Evolutionary conservation across 2,797 vertebrate species (phyloP).

Genomic region (Tangara arthus): DNA sequence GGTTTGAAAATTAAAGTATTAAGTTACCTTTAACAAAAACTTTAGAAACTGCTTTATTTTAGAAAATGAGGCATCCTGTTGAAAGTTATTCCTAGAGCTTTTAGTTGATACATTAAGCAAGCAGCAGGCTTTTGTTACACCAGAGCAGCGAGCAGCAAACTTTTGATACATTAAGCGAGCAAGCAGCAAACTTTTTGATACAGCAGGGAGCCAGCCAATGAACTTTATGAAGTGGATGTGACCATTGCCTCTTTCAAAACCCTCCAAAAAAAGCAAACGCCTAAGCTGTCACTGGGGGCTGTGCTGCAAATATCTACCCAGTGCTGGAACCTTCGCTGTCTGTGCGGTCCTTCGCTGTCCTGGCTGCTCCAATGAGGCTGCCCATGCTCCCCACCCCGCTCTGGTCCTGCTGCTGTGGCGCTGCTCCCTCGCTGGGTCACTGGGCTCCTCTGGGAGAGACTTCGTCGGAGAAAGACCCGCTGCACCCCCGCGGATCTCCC

Average conservation of each 20-base stretch:
- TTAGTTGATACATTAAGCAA: background rate
- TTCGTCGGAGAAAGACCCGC: background rate
- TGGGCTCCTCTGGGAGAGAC: background rate
- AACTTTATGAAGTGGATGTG: background rate
- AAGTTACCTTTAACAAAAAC: background rate
- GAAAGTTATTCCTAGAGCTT: background rate
- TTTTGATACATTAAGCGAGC: background rate
- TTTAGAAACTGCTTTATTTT: background rate
- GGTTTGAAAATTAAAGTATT: background rate
- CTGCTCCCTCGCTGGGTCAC: background rate
- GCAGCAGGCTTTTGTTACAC: background rate
- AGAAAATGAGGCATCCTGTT: background rate
- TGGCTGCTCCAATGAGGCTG: background rate
- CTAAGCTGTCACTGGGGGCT: background rate
- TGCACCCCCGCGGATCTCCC: rapidly evolving
- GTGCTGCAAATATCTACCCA: background rate
- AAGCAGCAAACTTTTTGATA: background rate
- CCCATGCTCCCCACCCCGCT: background rate
- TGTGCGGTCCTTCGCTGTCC: background rate
- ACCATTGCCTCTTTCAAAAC: background rate
- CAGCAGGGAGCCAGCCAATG: background rate
- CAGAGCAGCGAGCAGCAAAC: background rate
- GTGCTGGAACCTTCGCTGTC: background rate
- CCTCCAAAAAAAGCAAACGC: background rate
- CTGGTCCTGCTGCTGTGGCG: background rate